Percentiles rank a stretch among this genome's conserved stretches.
Evolutionary conservation across 2,113 vertebrate genomes (phyloP).

Genomic region (Anser brachyrhynchus): DNA sequence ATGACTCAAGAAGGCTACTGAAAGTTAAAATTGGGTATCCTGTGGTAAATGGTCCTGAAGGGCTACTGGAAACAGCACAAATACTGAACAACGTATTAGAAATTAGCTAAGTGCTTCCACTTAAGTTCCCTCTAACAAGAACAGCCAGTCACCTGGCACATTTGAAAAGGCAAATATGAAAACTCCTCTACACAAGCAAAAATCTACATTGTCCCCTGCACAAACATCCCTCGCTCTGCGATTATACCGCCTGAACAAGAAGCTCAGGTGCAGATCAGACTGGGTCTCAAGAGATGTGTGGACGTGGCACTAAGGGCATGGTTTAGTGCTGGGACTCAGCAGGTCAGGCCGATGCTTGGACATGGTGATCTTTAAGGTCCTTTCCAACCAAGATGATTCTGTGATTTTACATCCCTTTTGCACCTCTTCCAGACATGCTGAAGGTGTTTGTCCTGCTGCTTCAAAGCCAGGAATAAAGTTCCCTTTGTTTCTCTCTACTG

Average conservation of each 20-base stretch:
- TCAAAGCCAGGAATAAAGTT: neutral
- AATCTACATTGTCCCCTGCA: neutral
- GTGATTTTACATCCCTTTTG: neutral
- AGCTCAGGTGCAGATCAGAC: neutral
- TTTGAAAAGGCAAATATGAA: neutral
- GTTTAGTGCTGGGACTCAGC: neutral
- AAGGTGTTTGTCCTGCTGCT: neutral
- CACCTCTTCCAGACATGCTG: neutral
- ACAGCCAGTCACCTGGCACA: neutral
- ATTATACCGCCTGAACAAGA: neutral
- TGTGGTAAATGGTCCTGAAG: neutral
- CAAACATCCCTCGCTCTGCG: neutral
- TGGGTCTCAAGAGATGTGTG: neutral
- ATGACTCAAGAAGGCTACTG: neutral
- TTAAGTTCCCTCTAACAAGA: neutral
- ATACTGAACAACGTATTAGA: neutral
- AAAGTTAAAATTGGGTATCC: neutral
- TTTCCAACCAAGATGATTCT: neutral
- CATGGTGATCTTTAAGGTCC: neutral
- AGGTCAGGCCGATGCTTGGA: neutral
- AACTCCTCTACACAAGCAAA: neutral
- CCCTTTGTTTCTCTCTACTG: neutral
- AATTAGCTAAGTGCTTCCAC: neutral
- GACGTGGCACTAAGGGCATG: neutral
- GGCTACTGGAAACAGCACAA: neutral